Evolutionary conservation across 2,888 invertebrate species (phyloP).

Genomic region (Sisyra nigra): DNA sequence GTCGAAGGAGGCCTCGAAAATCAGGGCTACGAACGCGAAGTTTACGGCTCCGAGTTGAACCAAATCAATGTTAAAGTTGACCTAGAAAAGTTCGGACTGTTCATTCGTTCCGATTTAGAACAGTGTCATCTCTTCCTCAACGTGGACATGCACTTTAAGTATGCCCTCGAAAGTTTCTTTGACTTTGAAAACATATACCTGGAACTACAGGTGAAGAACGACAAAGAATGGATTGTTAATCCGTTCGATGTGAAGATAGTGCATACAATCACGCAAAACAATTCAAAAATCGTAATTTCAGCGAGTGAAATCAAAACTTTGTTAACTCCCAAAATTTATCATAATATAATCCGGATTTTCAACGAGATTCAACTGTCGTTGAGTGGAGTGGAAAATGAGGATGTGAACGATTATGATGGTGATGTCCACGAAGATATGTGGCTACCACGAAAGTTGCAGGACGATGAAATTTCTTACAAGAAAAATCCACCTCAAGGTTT

Average conservation of each 20-base stretch:
- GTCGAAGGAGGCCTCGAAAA: conserved; percentile 52
- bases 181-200: conserved; percentile 1
- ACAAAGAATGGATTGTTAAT: background rate
- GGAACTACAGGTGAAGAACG: background rate
- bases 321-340: background rate
- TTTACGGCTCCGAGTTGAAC: conserved; percentile 12
- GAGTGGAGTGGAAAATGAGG: background rate
- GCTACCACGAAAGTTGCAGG: conserved; percentile 5
- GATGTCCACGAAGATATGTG: conserved; percentile 4
- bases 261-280: background rate
- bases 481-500: background rate
- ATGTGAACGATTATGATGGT: background rate
- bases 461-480: background rate
- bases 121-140: background rate
- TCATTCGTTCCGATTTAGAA: too few relatives aligned
- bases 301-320: conserved; percentile 1
- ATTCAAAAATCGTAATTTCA: background rate
- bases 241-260: background rate
- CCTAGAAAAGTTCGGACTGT: too few relatives aligned
- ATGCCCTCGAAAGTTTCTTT: background rate
- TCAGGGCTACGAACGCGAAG: conserved; percentile 51
- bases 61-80: too few relatives aligned
- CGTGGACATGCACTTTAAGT: background rate
- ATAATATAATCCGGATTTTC: background rate
- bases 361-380: background rate